Evolutionary conservation across 2,888 invertebrate genomes (phyloP).

Genomic region (Caenorhabditis imperialis): DNA sequence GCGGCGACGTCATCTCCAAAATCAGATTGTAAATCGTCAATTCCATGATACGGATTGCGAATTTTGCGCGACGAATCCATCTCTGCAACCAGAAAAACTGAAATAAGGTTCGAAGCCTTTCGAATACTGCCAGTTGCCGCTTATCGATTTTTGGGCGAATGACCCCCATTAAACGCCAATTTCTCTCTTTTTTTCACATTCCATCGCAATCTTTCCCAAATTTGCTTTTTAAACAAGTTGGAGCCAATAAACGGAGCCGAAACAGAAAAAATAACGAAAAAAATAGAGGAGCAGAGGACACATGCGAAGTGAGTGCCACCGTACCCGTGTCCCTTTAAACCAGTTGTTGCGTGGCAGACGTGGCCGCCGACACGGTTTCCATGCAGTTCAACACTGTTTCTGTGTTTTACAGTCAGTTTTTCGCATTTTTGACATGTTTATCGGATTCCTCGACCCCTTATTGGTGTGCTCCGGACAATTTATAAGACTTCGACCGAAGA

Average conservation of each 20-base stretch:
- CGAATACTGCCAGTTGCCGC: no score
- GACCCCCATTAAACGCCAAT: no score
- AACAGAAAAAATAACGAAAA: background rate
- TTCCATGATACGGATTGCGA: slow-evolving; percentile 62
- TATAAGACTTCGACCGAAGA: no score
- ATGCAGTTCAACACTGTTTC: slow-evolving; percentile 9
- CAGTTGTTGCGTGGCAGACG: slow-evolving; percentile 27
- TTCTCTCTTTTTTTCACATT: no score
- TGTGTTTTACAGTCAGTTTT: background rate
- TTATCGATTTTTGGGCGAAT: no score
- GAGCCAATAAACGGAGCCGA: no score
- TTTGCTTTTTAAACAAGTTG: no score
- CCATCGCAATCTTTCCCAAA: no score
- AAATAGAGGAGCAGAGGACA: slow-evolving; percentile 23
- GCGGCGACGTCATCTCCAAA: slow-evolving; percentile 61
- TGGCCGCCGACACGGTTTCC: slow-evolving; percentile 6
- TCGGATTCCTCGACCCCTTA: slow-evolving; percentile 9
- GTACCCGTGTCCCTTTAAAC: slow-evolving; percentile 43
- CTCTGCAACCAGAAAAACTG: slow-evolving; percentile 7
- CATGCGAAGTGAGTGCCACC: slow-evolving; percentile 50
- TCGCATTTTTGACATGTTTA: slow-evolving; percentile 15
- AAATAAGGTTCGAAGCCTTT: no score
- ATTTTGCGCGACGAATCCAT: slow-evolving; percentile 18
- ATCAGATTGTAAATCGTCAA: slow-evolving; percentile 67
- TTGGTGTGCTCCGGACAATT: no score